Percentiles rank a stretch among this genome's conserved stretches.
Conservation (phyloP, 2,113 vertebrate species). For the Notarius lentiginosus region DNA sequence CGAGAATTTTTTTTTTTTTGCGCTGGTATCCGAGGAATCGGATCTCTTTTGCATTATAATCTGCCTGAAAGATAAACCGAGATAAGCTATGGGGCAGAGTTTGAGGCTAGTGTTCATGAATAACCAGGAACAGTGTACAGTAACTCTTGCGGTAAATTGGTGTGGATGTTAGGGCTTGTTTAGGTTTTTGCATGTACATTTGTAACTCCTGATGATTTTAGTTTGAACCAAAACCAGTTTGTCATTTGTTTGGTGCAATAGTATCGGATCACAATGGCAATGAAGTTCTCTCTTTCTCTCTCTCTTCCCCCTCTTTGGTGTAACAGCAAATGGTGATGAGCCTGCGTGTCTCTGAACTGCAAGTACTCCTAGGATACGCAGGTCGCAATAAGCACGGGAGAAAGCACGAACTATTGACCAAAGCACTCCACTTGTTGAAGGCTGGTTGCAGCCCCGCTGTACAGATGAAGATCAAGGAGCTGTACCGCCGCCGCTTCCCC, state of each 20-base stretch:
- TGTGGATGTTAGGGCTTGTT: background rate
- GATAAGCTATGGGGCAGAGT: background rate
- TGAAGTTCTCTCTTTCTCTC: background rate
- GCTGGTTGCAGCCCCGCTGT: slow-evolving; percentile 97
- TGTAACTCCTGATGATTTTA: background rate
- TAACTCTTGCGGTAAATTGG: background rate
- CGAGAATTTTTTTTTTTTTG: background rate
- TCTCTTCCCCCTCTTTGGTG: slow-evolving; percentile 44
- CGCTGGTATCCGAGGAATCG: background rate
- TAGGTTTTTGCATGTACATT: background rate
- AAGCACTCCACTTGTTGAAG: slow-evolving; percentile 95
- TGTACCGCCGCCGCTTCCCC: slow-evolving; percentile 94
- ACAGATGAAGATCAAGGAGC: slow-evolving; percentile 99
- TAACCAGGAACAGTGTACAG: background rate
- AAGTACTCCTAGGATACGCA: slow-evolving; percentile 97
- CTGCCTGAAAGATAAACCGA: background rate
- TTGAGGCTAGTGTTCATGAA: background rate
- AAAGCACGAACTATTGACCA: slow-evolving; percentile 99
- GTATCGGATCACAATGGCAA: too few species aligned
- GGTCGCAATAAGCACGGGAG: slow-evolving; percentile 98
- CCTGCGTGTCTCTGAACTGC: slow-evolving; percentile 98
- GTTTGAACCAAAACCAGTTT: background rate
- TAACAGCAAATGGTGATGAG: slow-evolving; percentile 99
- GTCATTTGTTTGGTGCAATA: background rate
- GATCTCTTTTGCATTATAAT: background rate